phyloP scores from a whole-genome alignment of 2,113 vertebrate genomes.

The Trichechus manatus region DNA sequence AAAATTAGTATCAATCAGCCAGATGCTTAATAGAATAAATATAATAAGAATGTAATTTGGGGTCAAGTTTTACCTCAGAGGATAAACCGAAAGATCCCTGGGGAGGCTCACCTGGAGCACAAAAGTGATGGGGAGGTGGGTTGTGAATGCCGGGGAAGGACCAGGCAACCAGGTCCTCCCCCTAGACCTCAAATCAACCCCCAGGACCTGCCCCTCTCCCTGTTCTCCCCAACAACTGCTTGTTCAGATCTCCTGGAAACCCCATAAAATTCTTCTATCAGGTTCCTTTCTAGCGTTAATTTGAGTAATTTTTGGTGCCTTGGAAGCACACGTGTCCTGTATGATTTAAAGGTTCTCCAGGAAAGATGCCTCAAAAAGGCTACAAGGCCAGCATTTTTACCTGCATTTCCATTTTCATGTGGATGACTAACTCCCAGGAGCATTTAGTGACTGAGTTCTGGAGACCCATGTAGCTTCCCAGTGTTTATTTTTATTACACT shows the following conservation, averaged over 20 bases:
- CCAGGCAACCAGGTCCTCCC: no score
- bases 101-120: neutral
- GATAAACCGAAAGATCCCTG: neutral
- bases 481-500: neutral
- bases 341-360: neutral
- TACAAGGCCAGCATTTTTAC: neutral
- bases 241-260: neutral
- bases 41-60: neutral
- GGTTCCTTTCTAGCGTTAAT: neutral
- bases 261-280: neutral
- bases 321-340: neutral
- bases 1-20: neutral
- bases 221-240: no score
- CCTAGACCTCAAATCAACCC: neutral
- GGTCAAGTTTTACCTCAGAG: neutral
- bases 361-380: neutral
- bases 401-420: neutral
- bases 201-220: neutral
- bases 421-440: neutral
- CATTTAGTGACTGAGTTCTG: neutral
- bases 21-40: neutral
- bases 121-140: rapidly evolving
- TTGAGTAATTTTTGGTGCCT: neutral
- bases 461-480: neutral
- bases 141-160: rapidly evolving